Evolutionary conservation across 1,140 invertebrate species (phyloP).

Genomic region (Aricia agestis): DNA sequence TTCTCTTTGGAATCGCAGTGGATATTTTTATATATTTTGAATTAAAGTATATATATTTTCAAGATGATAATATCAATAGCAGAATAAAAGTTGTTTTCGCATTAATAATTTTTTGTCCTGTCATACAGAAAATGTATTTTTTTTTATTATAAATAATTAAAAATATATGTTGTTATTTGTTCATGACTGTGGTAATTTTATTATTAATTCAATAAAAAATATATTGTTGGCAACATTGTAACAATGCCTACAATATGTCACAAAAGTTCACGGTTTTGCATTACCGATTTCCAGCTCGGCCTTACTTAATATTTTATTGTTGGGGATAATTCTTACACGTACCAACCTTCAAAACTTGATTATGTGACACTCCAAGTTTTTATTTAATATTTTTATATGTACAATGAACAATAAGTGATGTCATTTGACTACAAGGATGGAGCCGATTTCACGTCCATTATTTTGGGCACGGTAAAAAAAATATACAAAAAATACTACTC

Average conservation of each 20-base stretch:
- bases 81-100: too few species aligned
- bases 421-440: slow-evolving; percentile 5
- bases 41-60: too few species aligned
- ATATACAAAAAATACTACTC: background rate
- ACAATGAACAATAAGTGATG: slow-evolving; percentile 15
- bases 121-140: too few species aligned
- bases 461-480: background rate
- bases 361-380: slow-evolving; percentile 13
- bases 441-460: background rate
- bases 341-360: slow-evolving; percentile 14
- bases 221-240: too few species aligned
- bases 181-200: too few species aligned
- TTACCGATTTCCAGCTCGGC: background rate
- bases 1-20: too few species aligned
- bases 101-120: too few species aligned
- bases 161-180: too few species aligned
- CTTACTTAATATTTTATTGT: background rate
- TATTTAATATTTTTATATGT: slow-evolving; percentile 16
- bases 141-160: too few species aligned
- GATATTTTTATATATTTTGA: too few species aligned
- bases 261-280: background rate
- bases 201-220: too few species aligned
- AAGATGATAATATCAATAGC: too few species aligned
- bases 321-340: slow-evolving; percentile 5
- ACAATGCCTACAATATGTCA: background rate